Base-by-base conservation (phyloP, 2,888 invertebrate species). In the Caenorhabditis imperialis region DNA sequence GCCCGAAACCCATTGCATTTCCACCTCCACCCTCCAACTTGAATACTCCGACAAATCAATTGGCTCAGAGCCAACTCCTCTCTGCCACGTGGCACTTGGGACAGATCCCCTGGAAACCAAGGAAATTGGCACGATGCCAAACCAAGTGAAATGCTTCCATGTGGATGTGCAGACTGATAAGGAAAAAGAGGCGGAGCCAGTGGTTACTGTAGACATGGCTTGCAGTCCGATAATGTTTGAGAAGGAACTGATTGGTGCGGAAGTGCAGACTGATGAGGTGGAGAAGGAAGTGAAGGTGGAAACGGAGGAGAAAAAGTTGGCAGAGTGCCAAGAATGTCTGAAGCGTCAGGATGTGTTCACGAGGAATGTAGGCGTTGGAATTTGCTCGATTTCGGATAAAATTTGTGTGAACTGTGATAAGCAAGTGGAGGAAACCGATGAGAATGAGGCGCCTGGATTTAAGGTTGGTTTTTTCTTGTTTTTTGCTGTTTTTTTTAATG, bases 371-470 rank as follows among this genome's bases (percentile, higher is more conserved):
- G 81, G 81, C 2, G 78, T 81, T 16, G 81, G 81, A 6, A 62
- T 54, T 10, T 81, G 81, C 51, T 60, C 75, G 12, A 45, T 81
- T 33, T 58, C 53, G 2, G 81, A 81, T 48, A 77, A 75, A 55
- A 76, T 81, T 18, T 81, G 81, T 55, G 61, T 78, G 35, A 62
- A 47, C 8, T 81, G 81, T 55, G 81, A 81, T 61, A 62, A 74
- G 27, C 51, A 57, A 27, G 55, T 67, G 16, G 81, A 75, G 18
- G 81, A 79, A 27, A 63, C 67, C 10, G 77, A 81, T 60, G 81
- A 81, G 27, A 81, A 79, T 47, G 81, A 81, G 57, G 79, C 72
- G 18, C 78, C 80, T 2, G 80, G 79, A 12, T 77, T 79, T 51
- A 70, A 79, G 72, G 79, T 79, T 27, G 18, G 40, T 23, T 30